phyloP scores from a whole-genome alignment of 2,113 vertebrate genomes.

The Saccopteryx bilineata region DNA sequence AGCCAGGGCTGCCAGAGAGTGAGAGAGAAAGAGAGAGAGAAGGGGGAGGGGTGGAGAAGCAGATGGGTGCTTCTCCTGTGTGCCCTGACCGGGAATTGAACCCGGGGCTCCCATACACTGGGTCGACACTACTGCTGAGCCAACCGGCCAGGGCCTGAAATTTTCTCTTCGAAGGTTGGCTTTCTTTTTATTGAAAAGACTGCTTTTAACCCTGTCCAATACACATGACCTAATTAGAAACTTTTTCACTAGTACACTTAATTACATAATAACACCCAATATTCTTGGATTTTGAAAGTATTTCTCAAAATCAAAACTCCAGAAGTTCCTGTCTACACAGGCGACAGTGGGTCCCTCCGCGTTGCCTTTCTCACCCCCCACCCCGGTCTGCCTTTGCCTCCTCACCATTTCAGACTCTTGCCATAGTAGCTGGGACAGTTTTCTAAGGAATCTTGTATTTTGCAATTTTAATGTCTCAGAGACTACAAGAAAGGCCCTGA shows the following conservation, averaged over 20 bases:
- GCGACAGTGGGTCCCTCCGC: no score
- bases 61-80: no score
- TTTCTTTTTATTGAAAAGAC: constrained; percentile 49
- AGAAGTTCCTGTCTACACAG: background rate
- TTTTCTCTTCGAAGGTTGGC: background rate
- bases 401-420: background rate
- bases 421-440: background rate
- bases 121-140: no score
- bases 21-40: no score
- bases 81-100: no score
- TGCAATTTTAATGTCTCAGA: background rate
- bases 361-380: no score
- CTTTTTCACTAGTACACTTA: background rate
- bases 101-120: no score
- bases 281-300: background rate
- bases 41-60: no score
- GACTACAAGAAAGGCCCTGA: background rate
- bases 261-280: background rate
- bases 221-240: background rate
- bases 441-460: background rate
- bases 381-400: background rate
- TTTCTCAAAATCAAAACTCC: background rate
- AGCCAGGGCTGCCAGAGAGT: no score
- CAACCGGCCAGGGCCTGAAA: no score
- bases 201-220: background rate